Percentiles rank a stretch among this genome's conserved stretches.
Evolutionary conservation across 2,888 invertebrate species (phyloP).

Genomic region (Athrips mouffetella): DNA sequence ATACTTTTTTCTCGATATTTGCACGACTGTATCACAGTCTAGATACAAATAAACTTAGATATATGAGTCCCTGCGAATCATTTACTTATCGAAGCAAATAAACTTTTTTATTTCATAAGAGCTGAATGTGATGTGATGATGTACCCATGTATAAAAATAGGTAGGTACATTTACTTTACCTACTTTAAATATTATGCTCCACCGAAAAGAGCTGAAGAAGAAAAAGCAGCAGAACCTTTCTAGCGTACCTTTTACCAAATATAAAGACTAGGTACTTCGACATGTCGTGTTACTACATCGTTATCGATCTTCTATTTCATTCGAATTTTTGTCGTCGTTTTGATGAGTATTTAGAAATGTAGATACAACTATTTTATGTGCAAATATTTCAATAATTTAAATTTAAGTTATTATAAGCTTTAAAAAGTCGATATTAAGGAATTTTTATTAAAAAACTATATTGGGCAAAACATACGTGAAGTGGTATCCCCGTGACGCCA

Average conservation of each 20-base stretch:
- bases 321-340: no score
- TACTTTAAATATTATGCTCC: background rate
- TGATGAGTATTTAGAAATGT: background rate
- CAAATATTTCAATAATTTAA: background rate
- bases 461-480: slow-evolving; percentile 43
- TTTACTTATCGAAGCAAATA: no score
- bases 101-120: no score
- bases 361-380: background rate
- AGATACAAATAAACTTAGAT: no score
- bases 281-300: slow-evolving; percentile 2
- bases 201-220: background rate
- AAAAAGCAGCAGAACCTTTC: no score
- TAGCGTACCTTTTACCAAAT: no score
- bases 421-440: background rate
- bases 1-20: no score
- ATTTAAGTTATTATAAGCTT: background rate
- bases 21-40: no score
- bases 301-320: background rate
- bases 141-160: no score
- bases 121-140: no score
- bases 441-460: slow-evolving; percentile 26
- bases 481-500: slow-evolving; percentile 57
- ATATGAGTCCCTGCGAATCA: no score
- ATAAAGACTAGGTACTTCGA: background rate
- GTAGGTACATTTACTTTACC: no score